Conservation (phyloP, 2,888 invertebrate species). For the Hemicrepidius hirtus region DNA sequence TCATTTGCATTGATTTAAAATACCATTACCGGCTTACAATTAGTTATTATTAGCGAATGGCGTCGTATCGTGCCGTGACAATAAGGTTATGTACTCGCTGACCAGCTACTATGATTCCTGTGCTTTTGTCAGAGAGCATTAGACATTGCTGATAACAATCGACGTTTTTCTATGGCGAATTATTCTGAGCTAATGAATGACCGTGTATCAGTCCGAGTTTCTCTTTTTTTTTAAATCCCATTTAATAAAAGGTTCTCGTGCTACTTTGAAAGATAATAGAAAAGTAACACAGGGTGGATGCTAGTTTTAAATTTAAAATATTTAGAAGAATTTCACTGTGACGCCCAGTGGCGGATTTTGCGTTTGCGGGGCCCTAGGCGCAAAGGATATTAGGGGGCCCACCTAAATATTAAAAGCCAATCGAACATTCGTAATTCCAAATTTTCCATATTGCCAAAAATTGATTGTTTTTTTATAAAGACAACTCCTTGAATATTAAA, state of each 20-base stretch:
- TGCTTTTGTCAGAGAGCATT: slow-evolving; percentile 47
- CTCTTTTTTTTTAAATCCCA: slow-evolving; percentile 5
- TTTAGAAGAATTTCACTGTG: too few species aligned
- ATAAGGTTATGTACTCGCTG: slow-evolving; percentile 53
- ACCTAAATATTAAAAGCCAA: too few species aligned
- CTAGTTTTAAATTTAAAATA: too few species aligned
- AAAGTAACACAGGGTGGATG: too few species aligned
- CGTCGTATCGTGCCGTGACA: slow-evolving; percentile 49
- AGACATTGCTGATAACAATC: slow-evolving; percentile 52
- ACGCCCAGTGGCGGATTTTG: too few species aligned
- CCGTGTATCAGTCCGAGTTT: slow-evolving; percentile 24
- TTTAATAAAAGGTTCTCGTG: slow-evolving; percentile 2
- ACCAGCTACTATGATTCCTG: slow-evolving; percentile 52
- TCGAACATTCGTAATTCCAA: too few species aligned
- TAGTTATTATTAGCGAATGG: slow-evolving; percentile 47
- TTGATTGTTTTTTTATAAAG: too few species aligned
- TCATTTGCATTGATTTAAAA: slow-evolving; percentile 46
- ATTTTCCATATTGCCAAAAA: too few species aligned
- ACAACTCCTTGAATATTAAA: too few species aligned
- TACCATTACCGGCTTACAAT: slow-evolving; percentile 37
- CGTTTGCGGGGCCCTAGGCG: too few species aligned
- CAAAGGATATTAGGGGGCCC: too few species aligned
- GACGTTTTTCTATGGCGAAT: slow-evolving; percentile 43
- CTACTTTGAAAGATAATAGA: too few species aligned
- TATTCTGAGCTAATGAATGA: slow-evolving; percentile 37